phyloP scores from a whole-genome alignment of 2,113 vertebrate species.

The Cyanoramphus novaezelandiae region DNA sequence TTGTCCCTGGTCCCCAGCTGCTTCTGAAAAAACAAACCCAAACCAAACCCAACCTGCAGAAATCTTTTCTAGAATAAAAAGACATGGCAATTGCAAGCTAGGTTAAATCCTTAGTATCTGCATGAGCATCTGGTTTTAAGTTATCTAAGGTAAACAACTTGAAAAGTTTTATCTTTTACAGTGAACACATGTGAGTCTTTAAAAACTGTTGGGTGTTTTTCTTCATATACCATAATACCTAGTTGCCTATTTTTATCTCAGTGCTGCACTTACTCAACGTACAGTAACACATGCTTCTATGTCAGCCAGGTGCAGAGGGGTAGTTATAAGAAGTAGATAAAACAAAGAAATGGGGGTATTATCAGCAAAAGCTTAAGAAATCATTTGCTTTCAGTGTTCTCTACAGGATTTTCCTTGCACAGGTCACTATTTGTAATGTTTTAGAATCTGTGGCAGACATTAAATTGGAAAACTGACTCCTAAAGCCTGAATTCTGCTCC shows the following conservation, averaged over 20 bases:
- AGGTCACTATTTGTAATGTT: neutral
- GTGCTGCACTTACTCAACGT: neutral
- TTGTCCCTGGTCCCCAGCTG: neutral
- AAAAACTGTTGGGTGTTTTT: neutral
- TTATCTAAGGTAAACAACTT: neutral
- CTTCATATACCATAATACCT: neutral
- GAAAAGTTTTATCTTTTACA: neutral
- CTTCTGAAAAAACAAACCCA: neutral
- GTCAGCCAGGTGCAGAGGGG: neutral
- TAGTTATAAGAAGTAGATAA: neutral
- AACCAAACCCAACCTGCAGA: neutral
- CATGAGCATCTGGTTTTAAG: neutral
- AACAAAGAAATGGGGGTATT: neutral
- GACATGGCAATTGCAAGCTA: neutral
- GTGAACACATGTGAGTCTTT: neutral
- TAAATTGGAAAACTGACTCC: neutral
- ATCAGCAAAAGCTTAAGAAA: neutral
- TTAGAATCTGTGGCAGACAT: neutral
- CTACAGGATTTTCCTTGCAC: neutral
- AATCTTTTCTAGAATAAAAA: neutral
- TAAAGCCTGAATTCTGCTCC: neutral
- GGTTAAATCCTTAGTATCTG: neutral
- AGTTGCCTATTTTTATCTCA: neutral
- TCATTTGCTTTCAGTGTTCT: neutral
- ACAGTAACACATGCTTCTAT: neutral